A percentile compares a stretch with the other conserved stretches of the same genome.
phyloP scores from a whole-genome alignment of 2,113 vertebrate genomes.

The Gasterosteus nipponicus region DNA sequence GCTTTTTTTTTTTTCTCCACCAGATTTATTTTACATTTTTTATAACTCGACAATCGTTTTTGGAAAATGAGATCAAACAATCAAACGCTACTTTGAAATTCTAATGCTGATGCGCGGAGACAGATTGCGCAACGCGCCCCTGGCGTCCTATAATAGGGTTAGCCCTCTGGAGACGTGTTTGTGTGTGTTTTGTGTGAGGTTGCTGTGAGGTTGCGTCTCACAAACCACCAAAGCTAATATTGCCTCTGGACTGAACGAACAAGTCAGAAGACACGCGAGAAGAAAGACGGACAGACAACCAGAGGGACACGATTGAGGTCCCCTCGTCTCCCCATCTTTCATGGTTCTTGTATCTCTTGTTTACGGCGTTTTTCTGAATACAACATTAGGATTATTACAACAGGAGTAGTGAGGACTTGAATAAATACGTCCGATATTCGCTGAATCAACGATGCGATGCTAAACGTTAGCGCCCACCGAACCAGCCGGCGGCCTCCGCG shows the following conservation, averaged over 20 bases:
- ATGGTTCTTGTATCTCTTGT: background rate
- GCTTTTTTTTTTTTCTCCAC: slow-evolving; percentile 29
- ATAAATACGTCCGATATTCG: background rate
- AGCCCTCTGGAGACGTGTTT: slow-evolving; percentile 53
- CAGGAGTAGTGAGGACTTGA: background rate
- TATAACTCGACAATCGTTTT: slow-evolving; percentile 67
- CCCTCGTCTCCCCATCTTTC: slow-evolving; percentile 33
- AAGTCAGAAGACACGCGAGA: slow-evolving; percentile 55
- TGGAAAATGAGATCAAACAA: slow-evolving; percentile 78
- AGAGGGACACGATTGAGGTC: slow-evolving; percentile 36
- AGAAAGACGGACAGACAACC: slow-evolving; percentile 13
- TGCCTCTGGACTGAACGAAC: slow-evolving; percentile 48
- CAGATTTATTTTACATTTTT: background rate
- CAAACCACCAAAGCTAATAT: slow-evolving; percentile 57
- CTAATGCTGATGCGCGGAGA: slow-evolving; percentile 65
- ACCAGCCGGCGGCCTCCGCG: background rate
- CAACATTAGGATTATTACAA: no score
- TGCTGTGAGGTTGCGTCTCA: slow-evolving; percentile 22
- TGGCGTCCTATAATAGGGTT: slow-evolving; percentile 63
- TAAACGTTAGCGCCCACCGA: background rate
- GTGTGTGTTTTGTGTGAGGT: slow-evolving; percentile 1
- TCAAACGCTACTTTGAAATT: slow-evolving; percentile 79
- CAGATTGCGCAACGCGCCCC: slow-evolving; percentile 50
- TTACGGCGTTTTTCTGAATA: background rate
- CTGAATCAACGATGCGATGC: background rate